Percentiles rank a stretch among this genome's conserved stretches.
Evolutionary conservation across 2,888 invertebrate species (phyloP).

Genomic region (Ommatoiulus sabulosus): DNA sequence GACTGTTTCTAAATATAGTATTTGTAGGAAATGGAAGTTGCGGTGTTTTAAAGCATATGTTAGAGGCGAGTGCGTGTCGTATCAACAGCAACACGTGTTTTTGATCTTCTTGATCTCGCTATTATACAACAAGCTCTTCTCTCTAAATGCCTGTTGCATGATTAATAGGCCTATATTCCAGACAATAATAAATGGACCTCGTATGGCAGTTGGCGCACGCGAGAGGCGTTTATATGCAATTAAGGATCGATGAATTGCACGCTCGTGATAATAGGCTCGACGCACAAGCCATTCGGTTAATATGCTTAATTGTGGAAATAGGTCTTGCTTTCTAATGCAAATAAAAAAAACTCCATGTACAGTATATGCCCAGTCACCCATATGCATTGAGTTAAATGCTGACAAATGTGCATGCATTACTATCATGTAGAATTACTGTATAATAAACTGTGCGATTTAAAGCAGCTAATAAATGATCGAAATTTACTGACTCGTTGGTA

Average conservation of each 20-base stretch:
- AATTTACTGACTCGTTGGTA: no score
- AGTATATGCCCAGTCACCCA: background rate
- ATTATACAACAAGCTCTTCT: background rate
- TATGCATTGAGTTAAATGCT: background rate
- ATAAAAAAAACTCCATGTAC: background rate
- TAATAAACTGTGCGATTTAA: no score
- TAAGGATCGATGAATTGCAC: background rate
- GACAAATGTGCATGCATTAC: background rate
- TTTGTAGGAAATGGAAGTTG: no score
- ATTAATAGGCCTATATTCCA: background rate
- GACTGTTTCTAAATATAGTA: no score
- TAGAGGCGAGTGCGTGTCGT: background rate
- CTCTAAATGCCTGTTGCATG: constrained; percentile 32
- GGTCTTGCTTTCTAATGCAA: background rate
- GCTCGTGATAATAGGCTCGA: background rate
- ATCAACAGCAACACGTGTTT: background rate
- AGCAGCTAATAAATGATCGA: no score
- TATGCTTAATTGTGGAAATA: background rate
- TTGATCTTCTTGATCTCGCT: background rate
- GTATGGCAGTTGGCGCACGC: background rate
- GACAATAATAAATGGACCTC: background rate
- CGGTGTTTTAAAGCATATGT: background rate
- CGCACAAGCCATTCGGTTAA: background rate
- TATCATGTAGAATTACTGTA: no score
- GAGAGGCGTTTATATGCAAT: background rate